Conservation (phyloP, 37 sponge, comb jelly and placozoan genomes). For the Chondrilla cf. caribensis region DNA sequence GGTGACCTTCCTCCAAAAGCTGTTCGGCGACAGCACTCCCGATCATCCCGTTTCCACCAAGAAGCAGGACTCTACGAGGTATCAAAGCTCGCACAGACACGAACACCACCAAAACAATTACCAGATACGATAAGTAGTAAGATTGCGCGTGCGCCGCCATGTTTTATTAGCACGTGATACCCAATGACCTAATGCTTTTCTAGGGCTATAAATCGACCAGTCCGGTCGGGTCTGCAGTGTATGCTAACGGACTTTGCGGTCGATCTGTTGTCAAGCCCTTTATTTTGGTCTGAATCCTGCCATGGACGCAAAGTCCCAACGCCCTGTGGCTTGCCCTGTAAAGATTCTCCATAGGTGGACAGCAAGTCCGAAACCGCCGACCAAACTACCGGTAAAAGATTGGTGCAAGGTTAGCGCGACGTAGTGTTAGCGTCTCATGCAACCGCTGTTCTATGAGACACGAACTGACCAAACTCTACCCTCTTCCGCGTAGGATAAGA, state of each 20-base stretch:
- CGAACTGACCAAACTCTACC: background rate
- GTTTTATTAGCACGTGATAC: no score
- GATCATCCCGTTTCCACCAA: slow-evolving; percentile 49
- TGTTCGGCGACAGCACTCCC: slow-evolving; percentile 20
- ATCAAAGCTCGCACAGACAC: background rate
- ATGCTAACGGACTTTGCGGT: no score
- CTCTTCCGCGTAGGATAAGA: background rate
- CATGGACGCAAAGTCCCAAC: no score
- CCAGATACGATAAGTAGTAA: no score
- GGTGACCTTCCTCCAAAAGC: slow-evolving; percentile 26
- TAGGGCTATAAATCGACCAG: no score
- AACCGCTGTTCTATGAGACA: background rate
- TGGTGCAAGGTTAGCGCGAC: slow-evolving; percentile 18
- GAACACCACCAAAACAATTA: no score
- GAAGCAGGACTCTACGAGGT: slow-evolving; percentile 28
- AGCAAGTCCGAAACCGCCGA: background rate
- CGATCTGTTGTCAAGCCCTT: no score
- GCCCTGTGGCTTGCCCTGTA: background rate
- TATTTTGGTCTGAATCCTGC: no score
- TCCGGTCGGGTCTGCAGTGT: no score
- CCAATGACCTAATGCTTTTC: no score
- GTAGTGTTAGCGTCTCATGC: no score
- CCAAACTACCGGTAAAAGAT: slow-evolving; percentile 7
- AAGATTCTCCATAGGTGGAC: slow-evolving; percentile 18
- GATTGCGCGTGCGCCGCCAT: no score